Base-by-base conservation (phyloP, 1,140 invertebrate species). In the Adoxophyes honmai region DNA sequence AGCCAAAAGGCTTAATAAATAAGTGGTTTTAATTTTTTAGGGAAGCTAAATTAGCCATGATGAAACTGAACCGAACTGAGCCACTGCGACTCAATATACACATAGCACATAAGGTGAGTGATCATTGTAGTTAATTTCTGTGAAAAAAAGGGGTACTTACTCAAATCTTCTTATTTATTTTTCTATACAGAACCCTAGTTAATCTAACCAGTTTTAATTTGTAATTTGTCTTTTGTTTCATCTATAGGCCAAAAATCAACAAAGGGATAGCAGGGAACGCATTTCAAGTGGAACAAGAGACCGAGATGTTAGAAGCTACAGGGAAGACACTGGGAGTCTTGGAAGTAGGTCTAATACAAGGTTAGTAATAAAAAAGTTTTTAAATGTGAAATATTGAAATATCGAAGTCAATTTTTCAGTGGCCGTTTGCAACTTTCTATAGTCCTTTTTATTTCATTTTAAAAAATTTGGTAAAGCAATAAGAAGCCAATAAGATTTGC, bases 1-100 rank as follows among this genome's bases (percentile, higher is more conserved):
- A n/a, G n/a, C n/a, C n/a, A n/a, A n/a, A n/a, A n/a, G n/a, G n/a
- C n/a, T n/a, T n/a, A n/a, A n/a, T n/a, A n/a, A n/a, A n/a, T n/a
- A n/a, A n/a, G n/a, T n/a, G n/a, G 21, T 39, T 53, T 59, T 66
- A 64, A n/a, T 61, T 34, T 74, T 70, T 9, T 70, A 86, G 82
- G 14, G 77, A 86, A 63, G 82, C 80, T 0, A 83, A 78, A 42
- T 36, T 76, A 9, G 80, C 82, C 0, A 75, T 86, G 78, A 77
- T 78, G 68, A 81, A 81, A 48, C 57, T 83, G 14, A 83, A 86
- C 37, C 71, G 44, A 11, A 71, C 70, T 2, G 78, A 83, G 37
- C 82, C 82, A 0, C 36, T 86, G 13, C 66, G 59, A 51, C 52
- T 86, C 4, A 57, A 59, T 15, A 66, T 86, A 14, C 39, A 44